Percentiles rank a stretch among this genome's conserved stretches.
Evolutionary conservation across 2,888 invertebrate genomes (phyloP).

Genomic region (Plebejus melissa): DNA sequence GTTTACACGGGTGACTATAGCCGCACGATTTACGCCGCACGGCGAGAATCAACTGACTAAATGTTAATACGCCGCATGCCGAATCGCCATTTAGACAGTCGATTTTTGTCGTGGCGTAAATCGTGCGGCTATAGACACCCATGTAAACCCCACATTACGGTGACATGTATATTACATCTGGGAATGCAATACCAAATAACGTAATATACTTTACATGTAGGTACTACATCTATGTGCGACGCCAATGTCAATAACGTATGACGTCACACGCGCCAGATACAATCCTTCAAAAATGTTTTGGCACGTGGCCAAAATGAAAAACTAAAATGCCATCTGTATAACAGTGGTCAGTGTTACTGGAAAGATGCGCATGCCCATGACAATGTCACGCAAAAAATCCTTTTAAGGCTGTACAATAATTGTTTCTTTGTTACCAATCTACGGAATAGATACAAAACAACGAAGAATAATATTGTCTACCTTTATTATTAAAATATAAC

Average conservation of each 20-base stretch:
- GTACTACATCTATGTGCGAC: not conserved
- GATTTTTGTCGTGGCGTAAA: too few species aligned
- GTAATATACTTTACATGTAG: not conserved
- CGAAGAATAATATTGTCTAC: not conserved
- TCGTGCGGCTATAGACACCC: too few species aligned
- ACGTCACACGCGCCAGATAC: not conserved
- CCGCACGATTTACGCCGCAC: too few species aligned
- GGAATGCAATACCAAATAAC: not conserved
- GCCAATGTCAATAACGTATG: not conserved
- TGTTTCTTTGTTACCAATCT: not conserved
- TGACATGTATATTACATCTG: not conserved
- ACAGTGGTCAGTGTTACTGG: too few species aligned
- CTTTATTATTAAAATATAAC: conserved; percentile 14
- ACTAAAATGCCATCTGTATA: not conserved
- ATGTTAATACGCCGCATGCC: too few species aligned
- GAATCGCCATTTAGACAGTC: too few species aligned
- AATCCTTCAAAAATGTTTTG: not conserved
- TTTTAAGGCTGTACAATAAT: too few species aligned
- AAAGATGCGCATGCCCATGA: not conserved
- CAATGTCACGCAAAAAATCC: not conserved
- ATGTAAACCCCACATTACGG: too few species aligned
- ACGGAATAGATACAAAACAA: not conserved
- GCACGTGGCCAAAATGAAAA: too few species aligned
- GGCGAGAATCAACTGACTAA: too few species aligned
- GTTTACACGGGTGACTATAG: too few species aligned